phyloP scores from a whole-genome alignment of 2,797 vertebrate species.

The Clarias pachynema region DNA sequence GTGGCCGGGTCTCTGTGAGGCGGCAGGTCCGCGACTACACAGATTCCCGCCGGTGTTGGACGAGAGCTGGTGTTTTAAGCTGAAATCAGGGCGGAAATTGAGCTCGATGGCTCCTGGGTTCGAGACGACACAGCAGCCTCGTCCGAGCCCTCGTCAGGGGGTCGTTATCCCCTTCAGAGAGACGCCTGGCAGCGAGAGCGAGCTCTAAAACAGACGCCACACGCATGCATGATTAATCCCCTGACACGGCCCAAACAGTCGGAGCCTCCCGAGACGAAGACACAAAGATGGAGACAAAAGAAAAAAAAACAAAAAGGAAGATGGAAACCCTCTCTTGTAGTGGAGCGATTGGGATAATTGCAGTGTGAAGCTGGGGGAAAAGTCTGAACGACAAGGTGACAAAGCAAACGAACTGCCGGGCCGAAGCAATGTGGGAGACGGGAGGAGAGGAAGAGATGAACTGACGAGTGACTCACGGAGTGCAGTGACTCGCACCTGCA shows the following conservation, averaged over 20 bases:
- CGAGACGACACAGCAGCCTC: background rate
- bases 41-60: background rate
- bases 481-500: background rate
- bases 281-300: background rate
- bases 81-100: background rate
- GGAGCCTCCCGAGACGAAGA: slow-evolving; percentile 29
- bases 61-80: background rate
- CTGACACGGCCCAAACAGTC: slow-evolving; percentile 37
- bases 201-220: slow-evolving; percentile 38
- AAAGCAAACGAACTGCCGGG: background rate
- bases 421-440: background rate
- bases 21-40: background rate
- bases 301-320: too few relatives aligned
- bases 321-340: background rate
- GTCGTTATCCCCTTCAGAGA: slow-evolving; percentile 13
- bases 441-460: background rate
- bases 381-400: slow-evolving; percentile 1
- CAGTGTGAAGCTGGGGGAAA: background rate
- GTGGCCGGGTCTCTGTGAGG: background rate
- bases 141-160: slow-evolving; percentile 1
- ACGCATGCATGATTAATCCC: slow-evolving; percentile 43
- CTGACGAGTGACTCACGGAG: background rate
- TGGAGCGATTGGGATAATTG: slow-evolving; percentile 19
- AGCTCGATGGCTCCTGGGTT: background rate
- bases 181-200: slow-evolving; percentile 15